Conservation (phyloP, 2,113 vertebrate genomes). For the Uropsilus gracilis region DNA sequence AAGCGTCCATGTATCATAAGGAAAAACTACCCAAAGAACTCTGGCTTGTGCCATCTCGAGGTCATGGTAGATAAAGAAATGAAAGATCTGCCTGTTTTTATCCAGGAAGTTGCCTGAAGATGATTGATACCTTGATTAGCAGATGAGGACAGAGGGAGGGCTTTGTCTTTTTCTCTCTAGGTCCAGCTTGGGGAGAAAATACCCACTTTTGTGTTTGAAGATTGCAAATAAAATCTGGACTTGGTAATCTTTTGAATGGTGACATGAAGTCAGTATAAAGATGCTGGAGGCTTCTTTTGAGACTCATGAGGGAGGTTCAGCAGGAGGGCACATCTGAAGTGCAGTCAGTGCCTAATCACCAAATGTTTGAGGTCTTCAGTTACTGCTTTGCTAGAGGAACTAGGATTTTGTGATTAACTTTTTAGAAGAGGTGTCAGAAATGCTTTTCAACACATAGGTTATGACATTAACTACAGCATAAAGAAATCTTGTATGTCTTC, state of each 20-base stretch:
- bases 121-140: constrained; percentile 54
- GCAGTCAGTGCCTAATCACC: not conserved
- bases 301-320: not conserved
- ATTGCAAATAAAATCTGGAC: constrained; percentile 45
- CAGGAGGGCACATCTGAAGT: not conserved
- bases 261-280: constrained; percentile 33
- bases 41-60: not conserved
- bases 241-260: constrained; percentile 54
- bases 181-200: constrained; percentile 6
- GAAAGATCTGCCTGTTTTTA: constrained; percentile 34
- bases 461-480: constrained; percentile 27
- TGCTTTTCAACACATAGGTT: constrained; percentile 43
- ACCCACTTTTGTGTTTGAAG: constrained; percentile 28
- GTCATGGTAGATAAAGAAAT: constrained; percentile 58
- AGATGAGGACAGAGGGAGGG: not conserved
- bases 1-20: not conserved
- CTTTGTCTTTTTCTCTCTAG: constrained; percentile 33
- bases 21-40: not conserved
- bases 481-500: constrained; percentile 21
- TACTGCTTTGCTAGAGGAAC: constrained; percentile 33
- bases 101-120: not conserved
- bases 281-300: not conserved
- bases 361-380: constrained; percentile 14
- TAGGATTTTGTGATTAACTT: constrained; percentile 66
- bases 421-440: constrained; percentile 51